A percentile compares a stretch with the other conserved stretches of the same genome.
These are phyloP conservation scores for Tupaia chinensis DNA, from an alignment of 2,113 vertebrate genomes.

Conservation along the genomic window DNA sequence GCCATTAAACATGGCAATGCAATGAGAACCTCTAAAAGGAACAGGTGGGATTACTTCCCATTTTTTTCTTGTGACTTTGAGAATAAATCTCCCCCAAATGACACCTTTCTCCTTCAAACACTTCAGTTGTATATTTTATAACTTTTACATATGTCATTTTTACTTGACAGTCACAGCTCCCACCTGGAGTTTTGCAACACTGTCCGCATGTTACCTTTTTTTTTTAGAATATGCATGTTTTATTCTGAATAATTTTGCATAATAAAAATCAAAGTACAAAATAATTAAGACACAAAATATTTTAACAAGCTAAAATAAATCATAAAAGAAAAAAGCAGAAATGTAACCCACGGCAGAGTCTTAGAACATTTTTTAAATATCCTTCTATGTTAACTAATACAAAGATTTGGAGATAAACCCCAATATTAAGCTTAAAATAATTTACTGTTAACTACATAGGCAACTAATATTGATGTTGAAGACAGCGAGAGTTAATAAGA, in stretches of 20 bases:
- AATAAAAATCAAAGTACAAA: slow-evolving; percentile 84
- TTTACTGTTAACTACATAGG: background rate
- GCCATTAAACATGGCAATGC: slow-evolving; percentile 72
- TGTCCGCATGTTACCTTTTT: slow-evolving; percentile 90
- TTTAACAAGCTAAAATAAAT: slow-evolving; percentile 79
- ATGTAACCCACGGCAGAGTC: slow-evolving; percentile 28
- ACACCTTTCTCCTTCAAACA: slow-evolving; percentile 89
- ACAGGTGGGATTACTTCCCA: slow-evolving; percentile 83
- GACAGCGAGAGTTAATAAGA: background rate
- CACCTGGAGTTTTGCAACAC: slow-evolving; percentile 91
- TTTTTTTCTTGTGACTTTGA: slow-evolving; percentile 83
- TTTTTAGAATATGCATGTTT: slow-evolving; percentile 88
- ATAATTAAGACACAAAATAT: slow-evolving; percentile 82
- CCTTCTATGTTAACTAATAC: background rate
- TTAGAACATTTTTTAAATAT: slow-evolving; percentile 60
- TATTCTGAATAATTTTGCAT: slow-evolving; percentile 88
- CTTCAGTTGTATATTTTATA: slow-evolving; percentile 89
- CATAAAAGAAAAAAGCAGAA: slow-evolving; percentile 45
- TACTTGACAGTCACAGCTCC: slow-evolving; percentile 90
- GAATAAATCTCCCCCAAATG: slow-evolving; percentile 86
- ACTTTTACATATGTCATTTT: slow-evolving; percentile 91
- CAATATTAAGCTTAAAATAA: background rate
- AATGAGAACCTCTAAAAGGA: slow-evolving; percentile 79
- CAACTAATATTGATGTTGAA: background rate
- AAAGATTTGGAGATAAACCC: slow-evolving; percentile 32